phyloP scores from a whole-genome alignment of 2,797 vertebrate genomes.

The Morelia viridis region DNA sequence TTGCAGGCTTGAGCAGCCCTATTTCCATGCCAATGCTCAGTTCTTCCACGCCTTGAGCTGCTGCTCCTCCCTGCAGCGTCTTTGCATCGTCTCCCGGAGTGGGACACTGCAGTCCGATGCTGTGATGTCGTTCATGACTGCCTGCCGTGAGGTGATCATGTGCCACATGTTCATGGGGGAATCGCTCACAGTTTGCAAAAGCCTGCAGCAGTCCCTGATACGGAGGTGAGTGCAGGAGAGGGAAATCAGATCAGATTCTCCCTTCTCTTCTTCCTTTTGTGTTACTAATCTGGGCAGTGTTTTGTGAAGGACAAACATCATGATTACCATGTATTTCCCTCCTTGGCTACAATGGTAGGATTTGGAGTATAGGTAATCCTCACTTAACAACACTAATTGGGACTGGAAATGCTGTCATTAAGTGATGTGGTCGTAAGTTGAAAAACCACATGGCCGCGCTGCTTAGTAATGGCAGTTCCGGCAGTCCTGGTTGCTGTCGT shows the following conservation, averaged over 20 bases:
- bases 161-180: slow-evolving; percentile 96
- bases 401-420: too few species aligned
- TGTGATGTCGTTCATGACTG: slow-evolving; percentile 84
- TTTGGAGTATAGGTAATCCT: too few species aligned
- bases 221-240: slow-evolving; percentile 79
- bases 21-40: slow-evolving; percentile 84
- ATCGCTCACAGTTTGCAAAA: slow-evolving; percentile 86
- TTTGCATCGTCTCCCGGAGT: slow-evolving; percentile 92
- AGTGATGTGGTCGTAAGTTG: too few species aligned
- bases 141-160: slow-evolving; percentile 82
- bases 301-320: too few species aligned
- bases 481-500: too few species aligned
- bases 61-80: slow-evolving; percentile 84
- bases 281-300: rapidly evolving
- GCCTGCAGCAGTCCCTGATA: slow-evolving; percentile 86
- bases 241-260: not conserved
- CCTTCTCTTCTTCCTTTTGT: not conserved
- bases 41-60: slow-evolving; percentile 93
- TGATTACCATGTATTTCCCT: not conserved
- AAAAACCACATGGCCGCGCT: too few species aligned
- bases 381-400: too few species aligned
- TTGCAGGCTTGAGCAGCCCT: slow-evolving; percentile 92
- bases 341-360: not conserved
- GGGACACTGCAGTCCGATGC: slow-evolving; percentile 89
- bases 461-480: too few species aligned